Conservation (phyloP, 1,140 invertebrate genomes). For the Halesus radiatus region DNA sequence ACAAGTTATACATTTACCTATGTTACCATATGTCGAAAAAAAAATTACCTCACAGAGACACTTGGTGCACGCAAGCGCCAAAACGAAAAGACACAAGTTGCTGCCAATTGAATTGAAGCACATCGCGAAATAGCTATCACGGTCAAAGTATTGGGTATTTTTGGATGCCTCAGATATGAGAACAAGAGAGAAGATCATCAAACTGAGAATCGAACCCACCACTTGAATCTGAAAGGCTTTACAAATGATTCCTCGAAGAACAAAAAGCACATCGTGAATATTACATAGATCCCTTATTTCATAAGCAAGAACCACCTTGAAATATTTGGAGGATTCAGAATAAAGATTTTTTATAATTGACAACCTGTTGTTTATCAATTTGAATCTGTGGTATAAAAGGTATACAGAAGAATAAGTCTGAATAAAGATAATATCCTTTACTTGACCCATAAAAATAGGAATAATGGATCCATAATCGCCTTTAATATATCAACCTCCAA, state of each 20-base stretch:
- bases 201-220: background rate
- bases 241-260: background rate
- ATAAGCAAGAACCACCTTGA: background rate
- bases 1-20: background rate
- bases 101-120: background rate
- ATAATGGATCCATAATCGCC: too few relatives aligned
- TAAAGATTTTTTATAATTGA: background rate
- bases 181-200: background rate
- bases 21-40: too few relatives aligned
- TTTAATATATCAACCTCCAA: too few relatives aligned
- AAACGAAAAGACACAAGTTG: background rate
- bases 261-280: background rate
- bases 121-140: too few relatives aligned
- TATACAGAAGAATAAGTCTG: background rate
- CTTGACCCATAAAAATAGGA: too few relatives aligned
- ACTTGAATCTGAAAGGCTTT: background rate
- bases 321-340: background rate
- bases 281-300: background rate
- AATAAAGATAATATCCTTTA: too few relatives aligned
- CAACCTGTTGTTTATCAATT: slow-evolving; percentile 4
- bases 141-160: too few relatives aligned
- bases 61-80: background rate
- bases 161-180: too few relatives aligned
- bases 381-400: background rate
- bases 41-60: background rate